These are phyloP conservation scores for Passer domesticus DNA, from an alignment of 2,113 vertebrate species.

Conservation along the genomic window DNA sequence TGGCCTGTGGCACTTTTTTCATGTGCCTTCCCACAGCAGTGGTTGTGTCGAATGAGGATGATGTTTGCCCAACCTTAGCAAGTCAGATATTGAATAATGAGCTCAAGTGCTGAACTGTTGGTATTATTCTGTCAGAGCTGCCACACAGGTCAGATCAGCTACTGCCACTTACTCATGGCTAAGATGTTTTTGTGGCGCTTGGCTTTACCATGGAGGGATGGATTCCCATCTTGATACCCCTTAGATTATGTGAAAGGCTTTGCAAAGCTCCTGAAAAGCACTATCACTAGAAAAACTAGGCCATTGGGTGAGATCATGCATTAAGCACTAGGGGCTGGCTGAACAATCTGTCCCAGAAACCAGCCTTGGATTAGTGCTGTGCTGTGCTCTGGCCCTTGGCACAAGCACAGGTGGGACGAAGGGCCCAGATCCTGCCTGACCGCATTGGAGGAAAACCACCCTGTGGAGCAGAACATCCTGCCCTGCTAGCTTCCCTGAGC, in stretches of 20 bases:
- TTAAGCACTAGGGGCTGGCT: slow-evolving; percentile 59
- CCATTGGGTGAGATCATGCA: slow-evolving; percentile 60
- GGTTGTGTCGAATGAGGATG: neutral
- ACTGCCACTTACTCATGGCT: neutral
- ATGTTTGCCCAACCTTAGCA: slow-evolving; percentile 6
- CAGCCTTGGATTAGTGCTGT: slow-evolving; percentile 44
- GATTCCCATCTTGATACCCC: neutral
- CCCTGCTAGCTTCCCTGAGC: neutral
- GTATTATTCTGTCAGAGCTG: neutral
- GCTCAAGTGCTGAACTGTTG: neutral
- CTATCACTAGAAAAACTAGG: slow-evolving; percentile 59
- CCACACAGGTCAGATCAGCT: slow-evolving; percentile 15
- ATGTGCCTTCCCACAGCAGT: neutral
- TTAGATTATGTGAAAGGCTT: neutral
- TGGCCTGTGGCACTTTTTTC: neutral
- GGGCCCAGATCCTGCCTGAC: slow-evolving; percentile 5
- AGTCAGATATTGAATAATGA: slow-evolving; percentile 36
- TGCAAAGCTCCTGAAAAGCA: slow-evolving; percentile 56
- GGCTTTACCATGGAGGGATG: neutral
- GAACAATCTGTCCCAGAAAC: slow-evolving; percentile 63
- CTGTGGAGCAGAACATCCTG: neutral
- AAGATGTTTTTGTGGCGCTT: neutral
- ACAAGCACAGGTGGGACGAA: slow-evolving; percentile 22
- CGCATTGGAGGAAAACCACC: neutral
- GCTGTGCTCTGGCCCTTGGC: slow-evolving; percentile 44